These are phyloP conservation scores for Leucopsar rothschildi DNA, from an alignment of 2,113 vertebrate genomes.

Conservation along the genomic window DNA sequence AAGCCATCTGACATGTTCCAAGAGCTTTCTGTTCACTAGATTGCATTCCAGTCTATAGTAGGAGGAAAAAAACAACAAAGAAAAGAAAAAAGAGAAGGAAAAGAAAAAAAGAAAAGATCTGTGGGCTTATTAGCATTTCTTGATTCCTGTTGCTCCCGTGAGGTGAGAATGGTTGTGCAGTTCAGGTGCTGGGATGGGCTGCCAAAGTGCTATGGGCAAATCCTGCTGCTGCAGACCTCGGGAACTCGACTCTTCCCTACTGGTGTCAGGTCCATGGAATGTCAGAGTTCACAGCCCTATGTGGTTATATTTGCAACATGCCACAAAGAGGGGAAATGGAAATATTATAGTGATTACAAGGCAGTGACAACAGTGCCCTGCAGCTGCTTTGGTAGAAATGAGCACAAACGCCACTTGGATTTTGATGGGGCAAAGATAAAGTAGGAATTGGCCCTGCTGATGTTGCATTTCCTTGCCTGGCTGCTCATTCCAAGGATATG, in stretches of 20 bases:
- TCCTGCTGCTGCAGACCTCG: neutral
- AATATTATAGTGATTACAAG: neutral
- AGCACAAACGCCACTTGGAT: neutral
- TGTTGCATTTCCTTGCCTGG: neutral
- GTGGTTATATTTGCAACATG: neutral
- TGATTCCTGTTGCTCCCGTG: neutral
- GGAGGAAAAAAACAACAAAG: fast-evolving
- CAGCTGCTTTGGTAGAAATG: neutral
- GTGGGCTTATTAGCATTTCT: neutral
- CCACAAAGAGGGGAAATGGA: neutral
- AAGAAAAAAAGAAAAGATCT: neutral
- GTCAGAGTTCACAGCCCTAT: fast-evolving
- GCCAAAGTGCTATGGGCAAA: neutral
- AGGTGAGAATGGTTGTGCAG: neutral
- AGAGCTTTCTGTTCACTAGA: constrained; percentile 7
- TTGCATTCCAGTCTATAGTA: neutral
- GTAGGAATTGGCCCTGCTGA: neutral
- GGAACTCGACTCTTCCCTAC: fast-evolving
- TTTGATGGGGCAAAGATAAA: neutral
- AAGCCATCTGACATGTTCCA: neutral
- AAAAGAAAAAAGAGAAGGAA: too few species aligned
- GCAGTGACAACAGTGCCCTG: neutral
- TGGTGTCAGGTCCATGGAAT: neutral
- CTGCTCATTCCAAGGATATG: neutral
- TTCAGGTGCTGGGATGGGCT: neutral